phyloP scores from a whole-genome alignment of 2,888 invertebrate genomes.

The Agrochola lychnidis region DNA sequence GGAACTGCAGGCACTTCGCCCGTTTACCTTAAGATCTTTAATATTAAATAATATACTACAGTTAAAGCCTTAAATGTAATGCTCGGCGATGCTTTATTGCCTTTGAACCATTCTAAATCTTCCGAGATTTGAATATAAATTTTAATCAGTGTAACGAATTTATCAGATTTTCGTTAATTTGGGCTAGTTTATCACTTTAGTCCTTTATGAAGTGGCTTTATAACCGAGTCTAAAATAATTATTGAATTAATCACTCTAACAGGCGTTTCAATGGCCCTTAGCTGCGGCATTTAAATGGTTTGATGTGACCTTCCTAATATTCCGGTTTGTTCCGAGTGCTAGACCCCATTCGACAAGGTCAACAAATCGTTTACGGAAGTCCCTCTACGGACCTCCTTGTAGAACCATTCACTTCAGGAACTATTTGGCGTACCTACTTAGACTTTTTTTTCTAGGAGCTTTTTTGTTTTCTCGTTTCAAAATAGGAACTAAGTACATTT shows the following conservation, averaged over 20 bases:
- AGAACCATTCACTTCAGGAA: constrained; percentile 23
- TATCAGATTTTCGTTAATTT: constrained; percentile 53
- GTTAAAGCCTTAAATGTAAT: constrained; percentile 85
- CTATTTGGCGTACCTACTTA: constrained; percentile 17
- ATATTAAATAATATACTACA: constrained; percentile 90
- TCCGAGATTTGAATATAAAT: constrained; percentile 55
- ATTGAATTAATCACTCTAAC: constrained; percentile 46
- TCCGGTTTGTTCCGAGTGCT: constrained; percentile 63
- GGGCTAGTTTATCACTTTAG: constrained; percentile 33
- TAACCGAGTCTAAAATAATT: constrained; percentile 46
- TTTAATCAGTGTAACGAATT: constrained; percentile 47
- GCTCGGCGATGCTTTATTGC: constrained; percentile 79
- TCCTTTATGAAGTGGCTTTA: constrained; percentile 46
- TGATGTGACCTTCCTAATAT: constrained; percentile 62
- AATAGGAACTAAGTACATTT: neutral
- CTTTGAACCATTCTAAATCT: constrained; percentile 60
- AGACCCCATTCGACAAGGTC: constrained; percentile 65
- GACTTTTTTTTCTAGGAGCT: neutral
- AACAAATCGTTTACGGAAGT: constrained; percentile 65
- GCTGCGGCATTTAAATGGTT: constrained; percentile 49
- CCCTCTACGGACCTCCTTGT: constrained; percentile 53
- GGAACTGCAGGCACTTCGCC: constrained; percentile 89
- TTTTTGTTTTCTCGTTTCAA: neutral
- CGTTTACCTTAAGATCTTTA: constrained; percentile 90
- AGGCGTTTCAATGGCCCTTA: constrained; percentile 41